Percentiles rank a stretch among this genome's conserved stretches.
Conservation (phyloP, 2,113 vertebrate genomes). For the Axis porcinus region DNA sequence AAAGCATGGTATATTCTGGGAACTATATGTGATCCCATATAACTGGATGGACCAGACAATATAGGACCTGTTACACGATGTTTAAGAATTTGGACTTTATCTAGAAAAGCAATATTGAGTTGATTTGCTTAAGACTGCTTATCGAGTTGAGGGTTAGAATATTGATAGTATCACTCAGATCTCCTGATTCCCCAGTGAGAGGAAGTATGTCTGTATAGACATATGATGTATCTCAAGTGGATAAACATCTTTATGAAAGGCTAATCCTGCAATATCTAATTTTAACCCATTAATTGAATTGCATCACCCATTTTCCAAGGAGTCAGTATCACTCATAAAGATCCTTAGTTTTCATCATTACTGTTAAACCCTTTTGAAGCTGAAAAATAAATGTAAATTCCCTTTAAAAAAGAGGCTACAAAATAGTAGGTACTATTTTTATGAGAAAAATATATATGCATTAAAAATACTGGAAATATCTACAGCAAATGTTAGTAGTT, state of each 20-base stretch:
- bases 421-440: conserved; percentile 49
- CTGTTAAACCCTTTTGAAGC: neutral
- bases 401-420: neutral
- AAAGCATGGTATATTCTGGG: neutral
- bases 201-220: neutral
- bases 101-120: neutral
- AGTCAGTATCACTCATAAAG: fast-evolving
- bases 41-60: neutral
- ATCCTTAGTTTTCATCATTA: neutral
- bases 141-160: neutral
- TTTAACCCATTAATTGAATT: neutral
- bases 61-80: neutral
- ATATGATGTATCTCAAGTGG: neutral
- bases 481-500: conserved; percentile 45
- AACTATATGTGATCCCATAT: neutral
- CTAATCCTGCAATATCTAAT: neutral
- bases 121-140: neutral
- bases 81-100: conserved; percentile 1
- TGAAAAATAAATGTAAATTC: conserved; percentile 28
- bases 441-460: conserved; percentile 40
- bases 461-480: conserved; percentile 50
- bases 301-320: neutral
- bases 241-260: neutral
- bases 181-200: neutral
- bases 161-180: neutral